These are phyloP conservation scores for Rhadina sibilatrix DNA, from an alignment of 2,113 vertebrate species.

Conservation along the genomic window DNA sequence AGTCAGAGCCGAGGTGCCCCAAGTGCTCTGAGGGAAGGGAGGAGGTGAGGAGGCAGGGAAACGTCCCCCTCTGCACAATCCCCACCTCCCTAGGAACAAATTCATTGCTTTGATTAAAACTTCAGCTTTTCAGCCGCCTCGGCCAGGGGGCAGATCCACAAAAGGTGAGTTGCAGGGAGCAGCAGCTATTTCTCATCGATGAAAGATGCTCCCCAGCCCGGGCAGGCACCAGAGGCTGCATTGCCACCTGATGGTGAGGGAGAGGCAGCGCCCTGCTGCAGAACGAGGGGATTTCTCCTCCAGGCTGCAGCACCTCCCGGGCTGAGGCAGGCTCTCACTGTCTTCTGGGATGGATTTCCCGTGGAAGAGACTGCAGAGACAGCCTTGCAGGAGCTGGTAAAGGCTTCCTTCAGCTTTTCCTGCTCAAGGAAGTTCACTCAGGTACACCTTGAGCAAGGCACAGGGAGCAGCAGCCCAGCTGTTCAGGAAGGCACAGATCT, in stretches of 20 bases:
- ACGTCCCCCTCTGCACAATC: background rate
- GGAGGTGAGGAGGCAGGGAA: background rate
- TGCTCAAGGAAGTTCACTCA: background rate
- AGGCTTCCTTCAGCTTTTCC: background rate
- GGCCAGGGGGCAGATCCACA: background rate
- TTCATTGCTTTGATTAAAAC: background rate
- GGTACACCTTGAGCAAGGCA: background rate
- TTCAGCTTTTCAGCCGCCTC: background rate
- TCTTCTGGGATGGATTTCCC: background rate
- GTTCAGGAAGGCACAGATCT: background rate
- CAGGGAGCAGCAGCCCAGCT: background rate
- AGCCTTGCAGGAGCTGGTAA: background rate
- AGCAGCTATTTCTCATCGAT: background rate
- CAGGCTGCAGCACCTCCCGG: background rate
- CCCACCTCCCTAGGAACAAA: background rate
- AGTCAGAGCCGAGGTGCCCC: background rate
- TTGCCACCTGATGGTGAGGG: background rate
- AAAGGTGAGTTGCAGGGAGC: background rate
- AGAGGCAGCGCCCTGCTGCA: background rate
- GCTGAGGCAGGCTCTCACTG: background rate
- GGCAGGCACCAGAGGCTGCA: background rate
- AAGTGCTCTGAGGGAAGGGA: background rate
- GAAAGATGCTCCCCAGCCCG: background rate
- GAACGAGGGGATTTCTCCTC: background rate
- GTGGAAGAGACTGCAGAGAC: background rate